Percentiles rank a stretch among this genome's conserved stretches.
Evolutionary conservation across 2,888 invertebrate genomes (phyloP).

Genomic region (Tetranychus piercei): DNA sequence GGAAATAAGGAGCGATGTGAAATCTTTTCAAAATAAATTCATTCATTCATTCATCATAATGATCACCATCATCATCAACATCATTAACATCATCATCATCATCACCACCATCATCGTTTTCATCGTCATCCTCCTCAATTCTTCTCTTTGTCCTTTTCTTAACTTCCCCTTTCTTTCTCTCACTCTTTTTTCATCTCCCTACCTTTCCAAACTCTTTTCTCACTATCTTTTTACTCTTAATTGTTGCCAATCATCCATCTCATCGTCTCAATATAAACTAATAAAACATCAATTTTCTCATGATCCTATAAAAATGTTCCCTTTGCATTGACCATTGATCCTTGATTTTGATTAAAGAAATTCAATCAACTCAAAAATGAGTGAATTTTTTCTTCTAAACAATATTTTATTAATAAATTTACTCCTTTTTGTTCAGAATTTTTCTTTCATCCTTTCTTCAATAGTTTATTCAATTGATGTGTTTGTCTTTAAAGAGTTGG

Average conservation of each 20-base stretch:
- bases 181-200: not conserved
- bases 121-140: not conserved
- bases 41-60: too few relatives aligned
- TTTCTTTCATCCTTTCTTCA: too few relatives aligned
- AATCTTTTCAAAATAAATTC: not conserved
- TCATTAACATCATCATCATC: not conserved
- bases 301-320: too few relatives aligned
- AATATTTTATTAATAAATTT: too few relatives aligned
- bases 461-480: too few relatives aligned
- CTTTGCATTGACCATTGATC: too few relatives aligned
- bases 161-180: constrained; percentile 29
- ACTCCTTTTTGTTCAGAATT: too few relatives aligned
- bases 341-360: too few relatives aligned
- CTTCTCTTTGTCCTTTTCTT: not conserved
- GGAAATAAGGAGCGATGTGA: constrained; percentile 26
- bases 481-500: too few relatives aligned
- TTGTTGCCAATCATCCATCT: not conserved
- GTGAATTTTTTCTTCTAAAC: too few relatives aligned
- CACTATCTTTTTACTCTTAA: constrained; percentile 2
- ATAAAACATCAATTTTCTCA: too few relatives aligned
- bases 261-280: not conserved
- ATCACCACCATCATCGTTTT: not conserved
- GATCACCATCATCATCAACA: not conserved
- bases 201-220: not conserved
- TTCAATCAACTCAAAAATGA: too few relatives aligned